Percentiles rank a stretch among this genome's conserved stretches.
Conservation (phyloP, 2,888 invertebrate species). For the Ectemnius cavifrons region DNA sequence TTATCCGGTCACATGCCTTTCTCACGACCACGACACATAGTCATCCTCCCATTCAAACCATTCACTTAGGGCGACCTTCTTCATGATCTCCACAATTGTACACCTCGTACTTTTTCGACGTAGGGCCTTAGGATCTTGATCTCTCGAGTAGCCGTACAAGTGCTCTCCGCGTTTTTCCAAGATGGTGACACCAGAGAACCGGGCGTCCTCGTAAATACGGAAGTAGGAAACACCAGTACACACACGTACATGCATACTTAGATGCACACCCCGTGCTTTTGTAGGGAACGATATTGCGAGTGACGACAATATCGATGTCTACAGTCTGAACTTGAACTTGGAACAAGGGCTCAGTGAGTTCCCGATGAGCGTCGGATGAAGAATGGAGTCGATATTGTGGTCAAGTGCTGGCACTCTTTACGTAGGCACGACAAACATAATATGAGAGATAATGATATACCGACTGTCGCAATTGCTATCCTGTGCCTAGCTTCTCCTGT, state of each 20-base stretch:
- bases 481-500: conserved; percentile 79
- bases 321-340: conserved; percentile 8
- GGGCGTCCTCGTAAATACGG: conserved; percentile 36
- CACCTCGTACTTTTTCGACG: conserved; percentile 4
- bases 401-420: conserved; percentile 59
- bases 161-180: conserved; percentile 8
- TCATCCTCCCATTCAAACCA: too few species aligned
- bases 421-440: conserved; percentile 64
- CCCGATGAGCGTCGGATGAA: not conserved
- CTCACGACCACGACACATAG: too few species aligned
- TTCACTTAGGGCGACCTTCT: too few species aligned
- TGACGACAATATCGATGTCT: conserved; percentile 40
- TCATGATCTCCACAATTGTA: conserved; percentile 27
- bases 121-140: too few species aligned
- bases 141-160: not conserved
- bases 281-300: conserved; percentile 39
- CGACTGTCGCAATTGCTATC: conserved; percentile 75
- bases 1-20: too few species aligned
- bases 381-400: conserved; percentile 29
- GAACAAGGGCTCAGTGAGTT: conserved; percentile 24
- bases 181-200: conserved; percentile 13
- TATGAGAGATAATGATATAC: conserved; percentile 51
- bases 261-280: conserved; percentile 50
- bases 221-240: conserved; percentile 35
- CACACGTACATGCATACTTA: conserved; percentile 29